Base-by-base conservation (phyloP, 2,797 vertebrate genomes). In the Hemibagrus guttatus region DNA sequence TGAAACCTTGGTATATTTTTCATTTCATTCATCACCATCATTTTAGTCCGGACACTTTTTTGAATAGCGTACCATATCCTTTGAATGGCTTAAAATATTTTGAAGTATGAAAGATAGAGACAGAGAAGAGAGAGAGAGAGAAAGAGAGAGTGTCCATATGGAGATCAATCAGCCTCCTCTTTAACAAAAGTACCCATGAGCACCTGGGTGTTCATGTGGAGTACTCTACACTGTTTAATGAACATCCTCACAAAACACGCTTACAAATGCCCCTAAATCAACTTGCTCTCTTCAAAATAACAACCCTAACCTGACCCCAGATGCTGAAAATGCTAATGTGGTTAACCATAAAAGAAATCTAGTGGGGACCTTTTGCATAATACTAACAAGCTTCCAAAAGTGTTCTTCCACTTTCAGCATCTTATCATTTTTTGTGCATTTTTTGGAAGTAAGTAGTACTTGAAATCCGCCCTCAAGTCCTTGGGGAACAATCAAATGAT, bases 211-310 rank as follows among this genome's bases (percentile, higher is more conserved):
- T 69, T 84, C 35, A 39, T 69, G 63, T 79, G 21, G 39, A 71
- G 81, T 54, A 84, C 81, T 84, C 82, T 71, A 79, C 86, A 79
- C 74, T 23, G 16, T 61, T 66, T 66, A 84, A 69, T 59, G 61
- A 64, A 76, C 75, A 81, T 59, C 39, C 28, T 66, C 61, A 85
- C 26, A n/a, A 23, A 17, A 49, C 84, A 79, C 16, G 46, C 63
- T 80, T 79, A 79, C 7, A 78, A 56, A 80, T 42, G 63, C 52
- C 76, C 78, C 54, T 56, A 59, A 72, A 84, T 71, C 54, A 84
- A 74, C 35, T 58, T 61, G 23, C 56, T 84, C 46, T 74, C 69
- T 59, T 84, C 68, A 59, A 59, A 84, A 59, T 46, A 74, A 74
- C 58, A 82, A 64, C 39, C 78, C 16, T 68, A 81, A 58, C 54